These are phyloP conservation scores for Lytechinus pictus DNA, from an alignment of 35 echinoderm and acorn worm species.

Conservation along the genomic window DNA sequence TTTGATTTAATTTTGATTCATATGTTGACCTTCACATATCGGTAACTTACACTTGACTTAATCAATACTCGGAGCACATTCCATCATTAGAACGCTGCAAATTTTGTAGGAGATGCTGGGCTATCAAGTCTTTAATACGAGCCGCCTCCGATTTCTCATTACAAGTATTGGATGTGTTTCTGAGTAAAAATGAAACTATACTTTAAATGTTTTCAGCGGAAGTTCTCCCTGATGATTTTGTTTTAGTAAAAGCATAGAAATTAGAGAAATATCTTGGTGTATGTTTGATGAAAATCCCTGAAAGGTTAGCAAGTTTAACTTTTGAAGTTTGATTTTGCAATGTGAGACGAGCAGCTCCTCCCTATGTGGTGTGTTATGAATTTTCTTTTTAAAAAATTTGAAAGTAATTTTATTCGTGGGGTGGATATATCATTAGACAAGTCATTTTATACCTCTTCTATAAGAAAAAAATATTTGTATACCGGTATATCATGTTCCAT, in stretches of 20 bases:
- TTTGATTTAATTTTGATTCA: not conserved
- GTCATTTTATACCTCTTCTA: too few species aligned
- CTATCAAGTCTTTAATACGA: not conserved
- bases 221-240: not conserved
- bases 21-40: not conserved
- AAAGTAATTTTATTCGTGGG: too few species aligned
- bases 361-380: too few species aligned
- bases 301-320: too few species aligned
- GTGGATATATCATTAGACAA: too few species aligned
- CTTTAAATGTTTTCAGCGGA: not conserved
- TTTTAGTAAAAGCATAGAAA: not conserved
- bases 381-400: too few species aligned
- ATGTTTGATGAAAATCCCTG: too few species aligned
- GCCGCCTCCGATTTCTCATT: not conserved
- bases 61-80: not conserved
- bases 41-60: not conserved
- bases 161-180: not conserved
- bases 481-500: too few species aligned
- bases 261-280: not conserved
- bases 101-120: not conserved
- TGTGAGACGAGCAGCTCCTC: too few species aligned
- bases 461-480: too few species aligned
- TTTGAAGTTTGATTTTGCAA: too few species aligned
- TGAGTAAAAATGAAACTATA: not conserved
- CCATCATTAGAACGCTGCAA: not conserved